Base-by-base conservation (phyloP, 1,140 invertebrate genomes). In the Drosophila virilis region DNA sequence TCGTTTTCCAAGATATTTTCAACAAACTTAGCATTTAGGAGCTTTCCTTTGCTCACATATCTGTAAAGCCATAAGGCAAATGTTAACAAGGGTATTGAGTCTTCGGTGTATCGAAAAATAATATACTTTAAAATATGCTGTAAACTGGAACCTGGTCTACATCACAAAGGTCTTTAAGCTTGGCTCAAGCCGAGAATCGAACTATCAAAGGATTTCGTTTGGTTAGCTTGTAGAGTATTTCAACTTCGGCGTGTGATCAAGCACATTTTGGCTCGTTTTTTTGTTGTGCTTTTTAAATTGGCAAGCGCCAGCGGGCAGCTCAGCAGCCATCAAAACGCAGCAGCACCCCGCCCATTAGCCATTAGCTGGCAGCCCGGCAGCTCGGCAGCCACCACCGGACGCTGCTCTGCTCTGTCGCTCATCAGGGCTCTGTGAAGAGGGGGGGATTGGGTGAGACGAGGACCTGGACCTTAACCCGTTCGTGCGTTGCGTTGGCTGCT, bases 271-370 rank as follows among this genome's bases (percentile, higher is more conserved):
- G 37, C 10, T 9, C 6, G 8, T 62, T 43, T 54, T 74, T 52
- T 70, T 74, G 73, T 75, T 75, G 73, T 75, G 73, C 80, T 79
- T 84, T 84, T 86, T 86, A 86, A 86, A 86, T 86, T 86, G 83
- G 83, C 83, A 88, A 86, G 83, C 78, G 83, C 83, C 83, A 88
- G 83, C 79, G 78, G 83, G 83, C 83, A 80, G 78, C 80, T 79
- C 83, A 71, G 74, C 83, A 74, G 57, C 64, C 65, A 77, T 62
- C 71, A 74, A 74, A 68, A 84, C 60, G 64, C 68, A 48, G 37
- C 61, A 54, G 60, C 75, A 22, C 43, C 35, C 50, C n/a, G 4
- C 12, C 64, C 13, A 35, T 9, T 40, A 17, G 37, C 55, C 66
- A 70, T 55, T 58, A 62, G 67, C 60, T 15, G 17, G 40, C 40